Base-by-base conservation (phyloP, 2,113 vertebrate species). In the Phaetusa simplex region DNA sequence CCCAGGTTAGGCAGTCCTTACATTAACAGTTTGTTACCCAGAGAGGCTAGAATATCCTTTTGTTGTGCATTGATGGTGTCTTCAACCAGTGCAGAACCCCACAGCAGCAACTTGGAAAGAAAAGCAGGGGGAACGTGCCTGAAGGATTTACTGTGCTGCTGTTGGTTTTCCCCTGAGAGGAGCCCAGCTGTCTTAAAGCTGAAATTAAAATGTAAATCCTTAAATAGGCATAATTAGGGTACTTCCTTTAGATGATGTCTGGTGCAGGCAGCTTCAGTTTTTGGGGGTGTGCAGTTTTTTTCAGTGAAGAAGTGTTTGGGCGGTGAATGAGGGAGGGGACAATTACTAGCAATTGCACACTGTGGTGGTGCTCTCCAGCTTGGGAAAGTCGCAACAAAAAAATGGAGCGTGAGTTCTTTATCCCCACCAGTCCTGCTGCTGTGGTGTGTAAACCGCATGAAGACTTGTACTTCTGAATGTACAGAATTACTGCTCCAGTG, bases 191-290 rank as follows among this genome's bases (percentile, higher is more conserved):
- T 95, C 95, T 81, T 82, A 72, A 90, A 96, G 59, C 56, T 86
- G 94, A 95, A 96, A 97, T 97, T 76, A 94, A 97, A 97, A 96
- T 97, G 93, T 95, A 93, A 97, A 96, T 96, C 93, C 92, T 52
- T 47, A 88, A 97, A 96, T 85, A 76, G 42, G 50, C 72, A 38
- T 94, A 97, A 93, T 94, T 59, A 96, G 72, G 80, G 59, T 81
- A 53, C 42, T 96, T 97, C 83, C 93, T 96, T 95, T 89, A 79
- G 93, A 93, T 69, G 92, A 10, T 86, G 53, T 79, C 83, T 90
- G 78, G 22, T 93, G 59, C 55, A 95, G 43, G 30, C 65, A 69
- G 65, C 53, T 69, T 86, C 43, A 9, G 18, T 59, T 72, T 73
- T 71, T 50, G 29, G 15, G 49, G 14, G 17, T 34, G 11, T 64